These are phyloP conservation scores for Elmis aenea DNA, from an alignment of 2,888 invertebrate genomes.

Conservation along the genomic window DNA sequence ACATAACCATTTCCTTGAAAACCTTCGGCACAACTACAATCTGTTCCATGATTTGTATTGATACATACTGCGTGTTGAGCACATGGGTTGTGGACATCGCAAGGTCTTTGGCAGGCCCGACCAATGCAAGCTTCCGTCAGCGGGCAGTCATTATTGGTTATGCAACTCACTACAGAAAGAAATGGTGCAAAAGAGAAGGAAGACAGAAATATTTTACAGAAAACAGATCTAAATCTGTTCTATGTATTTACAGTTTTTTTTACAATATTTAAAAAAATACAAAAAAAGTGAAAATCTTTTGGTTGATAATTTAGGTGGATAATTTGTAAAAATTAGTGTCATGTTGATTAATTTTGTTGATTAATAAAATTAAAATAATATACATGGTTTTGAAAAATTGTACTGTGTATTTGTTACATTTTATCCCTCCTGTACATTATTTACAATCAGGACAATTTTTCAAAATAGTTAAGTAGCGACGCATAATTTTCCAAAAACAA, in stretches of 20 bases:
- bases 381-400: too few species aligned
- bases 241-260: slow-evolving; percentile 24
- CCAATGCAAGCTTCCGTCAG: slow-evolving; percentile 83
- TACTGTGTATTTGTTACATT: too few species aligned
- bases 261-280: slow-evolving; percentile 14
- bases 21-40: slow-evolving; percentile 81
- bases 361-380: too few species aligned
- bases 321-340: too few species aligned
- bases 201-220: slow-evolving; percentile 24
- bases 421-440: too few species aligned
- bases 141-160: slow-evolving; percentile 78
- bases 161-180: slow-evolving; percentile 72
- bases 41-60: slow-evolving; percentile 81
- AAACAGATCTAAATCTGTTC: slow-evolving; percentile 22
- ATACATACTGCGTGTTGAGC: slow-evolving; percentile 78
- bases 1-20: slow-evolving; percentile 83
- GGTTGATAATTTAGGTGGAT: background rate
- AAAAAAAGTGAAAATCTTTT: too few species aligned
- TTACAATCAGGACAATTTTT: too few species aligned
- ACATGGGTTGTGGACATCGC: slow-evolving; percentile 80
- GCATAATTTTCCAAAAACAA: too few species aligned
- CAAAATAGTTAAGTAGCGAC: too few species aligned
- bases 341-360: too few species aligned
- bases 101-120: slow-evolving; percentile 80
- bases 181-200: slow-evolving; percentile 31